Base-by-base conservation (phyloP, 2,888 invertebrate species). In the Ornithoptera priamus region DNA sequence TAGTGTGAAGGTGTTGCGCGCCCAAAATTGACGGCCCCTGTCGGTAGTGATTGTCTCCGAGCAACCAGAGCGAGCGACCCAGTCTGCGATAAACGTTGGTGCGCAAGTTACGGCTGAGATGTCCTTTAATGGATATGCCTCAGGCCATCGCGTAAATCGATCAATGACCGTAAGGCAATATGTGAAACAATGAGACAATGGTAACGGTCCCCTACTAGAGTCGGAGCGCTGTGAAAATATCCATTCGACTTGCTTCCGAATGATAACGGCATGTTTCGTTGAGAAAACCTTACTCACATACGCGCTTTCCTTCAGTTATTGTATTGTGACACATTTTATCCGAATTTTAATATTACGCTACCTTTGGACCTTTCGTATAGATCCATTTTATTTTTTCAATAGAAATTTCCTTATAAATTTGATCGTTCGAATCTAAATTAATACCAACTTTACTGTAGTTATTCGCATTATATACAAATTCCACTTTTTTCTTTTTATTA, bases 181-280 rank as follows among this genome's bases (percentile, higher is more conserved):
- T 22, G 1, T 22, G 22, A 22, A 22, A 1, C 22, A 0, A 22
- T 22, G 22, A 22, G 22, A 22, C 22, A 22, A 1, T 22, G 22
- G 22, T 22, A 22, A 22, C 1, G 22, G 22, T 22, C 22, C 22
- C 22, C 22, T 22, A 22, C n/a, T 22, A n/a, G 0, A 57, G 20
- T 66, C 50, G 24, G 60, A 59, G 50, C 36, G 30, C 12, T 24
- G 59, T 59, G 30, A 59, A 30, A 24, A 30, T 59, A 24, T 59
- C 30, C 5, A 59, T 30, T 30, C 30, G 6, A 10, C 10, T 57
- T 12, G 57, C 6, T 8, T 57, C 20, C 22, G 22, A 2, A 22
- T 57, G 22, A 57, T 57, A 10, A 22, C 1, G 22, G 22, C 10
- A 57, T 57, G 57, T 12, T 22, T 57, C 8, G 3, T 10, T 1